Evolutionary conservation across 2,888 invertebrate species (phyloP).

Genomic region (Perizoma flavofasciatum): DNA sequence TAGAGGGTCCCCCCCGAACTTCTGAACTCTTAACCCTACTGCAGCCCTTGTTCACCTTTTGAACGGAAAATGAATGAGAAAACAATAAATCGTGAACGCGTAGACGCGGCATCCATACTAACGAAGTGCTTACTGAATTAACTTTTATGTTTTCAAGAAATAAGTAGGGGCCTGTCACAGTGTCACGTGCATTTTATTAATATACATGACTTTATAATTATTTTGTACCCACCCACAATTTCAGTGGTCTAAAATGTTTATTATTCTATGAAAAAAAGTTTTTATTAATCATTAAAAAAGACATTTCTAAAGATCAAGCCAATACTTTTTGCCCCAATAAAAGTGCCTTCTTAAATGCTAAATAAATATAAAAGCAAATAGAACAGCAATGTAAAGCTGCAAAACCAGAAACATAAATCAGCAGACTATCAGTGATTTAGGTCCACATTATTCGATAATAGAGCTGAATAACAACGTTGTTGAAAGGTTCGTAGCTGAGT

Average conservation of each 20-base stretch:
- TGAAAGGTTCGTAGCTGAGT: slow-evolving; percentile 4
- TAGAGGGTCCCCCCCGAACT: no score
- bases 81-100: slow-evolving; percentile 25
- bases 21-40: neutral
- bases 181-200: no score
- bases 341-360: slow-evolving; percentile 5
- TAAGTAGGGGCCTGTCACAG: neutral
- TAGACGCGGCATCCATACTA: slow-evolving; percentile 20
- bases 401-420: slow-evolving; percentile 23
- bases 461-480: slow-evolving; percentile 12
- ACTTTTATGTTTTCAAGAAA: slow-evolving; percentile 15
- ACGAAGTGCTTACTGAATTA: slow-evolving; percentile 10
- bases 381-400: slow-evolving; percentile 13
- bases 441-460: slow-evolving; percentile 24
- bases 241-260: no score
- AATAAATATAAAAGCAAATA: slow-evolving; percentile 14
- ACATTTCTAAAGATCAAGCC: no score
- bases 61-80: slow-evolving; percentile 33
- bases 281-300: no score
- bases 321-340: neutral
- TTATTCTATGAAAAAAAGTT: no score
- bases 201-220: no score
- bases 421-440: slow-evolving; percentile 22
- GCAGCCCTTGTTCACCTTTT: slow-evolving; percentile 33
- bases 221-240: no score